Evolutionary conservation across 2,113 vertebrate species (phyloP).

Genomic region (Ardeotis arabs): DNA sequence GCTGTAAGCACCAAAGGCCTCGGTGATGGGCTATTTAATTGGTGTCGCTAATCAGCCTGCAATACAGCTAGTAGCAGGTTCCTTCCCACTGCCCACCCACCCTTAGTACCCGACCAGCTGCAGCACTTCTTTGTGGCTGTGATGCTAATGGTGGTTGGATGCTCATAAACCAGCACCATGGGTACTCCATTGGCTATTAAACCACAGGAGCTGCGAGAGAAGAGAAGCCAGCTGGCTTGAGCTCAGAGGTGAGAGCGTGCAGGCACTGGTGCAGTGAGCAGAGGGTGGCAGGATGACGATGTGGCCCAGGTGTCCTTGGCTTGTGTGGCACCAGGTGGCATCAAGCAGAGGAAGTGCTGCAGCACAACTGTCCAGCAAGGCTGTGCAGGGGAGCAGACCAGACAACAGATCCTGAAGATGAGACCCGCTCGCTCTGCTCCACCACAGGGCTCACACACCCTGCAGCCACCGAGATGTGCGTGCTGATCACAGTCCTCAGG

Average conservation of each 20-base stretch:
- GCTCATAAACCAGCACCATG: rapidly evolving
- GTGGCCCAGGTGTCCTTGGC: background rate
- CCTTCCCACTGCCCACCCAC: background rate
- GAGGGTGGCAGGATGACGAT: background rate
- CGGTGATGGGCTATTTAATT: background rate
- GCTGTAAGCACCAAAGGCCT: background rate
- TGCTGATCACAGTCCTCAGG: background rate
- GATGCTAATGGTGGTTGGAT: background rate
- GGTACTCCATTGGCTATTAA: background rate
- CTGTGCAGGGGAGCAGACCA: background rate
- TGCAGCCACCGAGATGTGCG: background rate
- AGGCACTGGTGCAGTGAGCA: no score
- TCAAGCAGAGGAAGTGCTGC: background rate
- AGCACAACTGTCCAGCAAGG: background rate
- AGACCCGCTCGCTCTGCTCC: background rate
- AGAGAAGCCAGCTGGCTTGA: background rate
- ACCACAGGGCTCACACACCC: background rate
- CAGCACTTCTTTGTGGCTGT: background rate
- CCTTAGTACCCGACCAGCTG: background rate
- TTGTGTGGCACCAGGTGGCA: background rate
- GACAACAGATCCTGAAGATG: background rate
- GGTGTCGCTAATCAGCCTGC: background rate
- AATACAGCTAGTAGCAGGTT: no score
- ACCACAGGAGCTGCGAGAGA: background rate
- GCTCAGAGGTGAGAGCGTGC: rapidly evolving